Base-by-base conservation (phyloP, 2,797 vertebrate genomes). In the Ataeniobius toweri region DNA sequence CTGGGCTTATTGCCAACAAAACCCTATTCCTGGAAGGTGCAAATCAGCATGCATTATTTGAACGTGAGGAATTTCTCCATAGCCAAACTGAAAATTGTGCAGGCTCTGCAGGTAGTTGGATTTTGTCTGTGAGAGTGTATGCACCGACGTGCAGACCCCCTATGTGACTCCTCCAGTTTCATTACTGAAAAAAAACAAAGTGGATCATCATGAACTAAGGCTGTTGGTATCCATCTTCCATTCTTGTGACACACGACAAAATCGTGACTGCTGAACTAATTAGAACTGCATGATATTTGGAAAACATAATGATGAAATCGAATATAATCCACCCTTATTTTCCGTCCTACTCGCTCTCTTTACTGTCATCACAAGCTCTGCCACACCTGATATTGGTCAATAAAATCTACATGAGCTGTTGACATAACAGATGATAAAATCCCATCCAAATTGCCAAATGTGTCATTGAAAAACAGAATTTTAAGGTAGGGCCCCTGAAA, bases 1-100 rank as follows among this genome's bases (percentile, higher is more conserved):
- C 69, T 71, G 83, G 91, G 90, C 87, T 71, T 72, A 18, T 78
- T 28, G 88, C 90, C 93, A 95, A 86, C 71, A 73, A 80, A 90
- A 88, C 89, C 82, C 75, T 84, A 89, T 81, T 77, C 77, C 83
- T 87, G 77, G 79, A 90, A 87, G 81, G 83, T 86, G 84, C 84
- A 82, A 85, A 76, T 26, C 61, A 76, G 81, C 53, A 58, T 39
- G 77, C 55, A 75, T 58, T 12, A 79, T 78, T 61, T 73, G 22
- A 31, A 73, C 74, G 14, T 31, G 77, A 88, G 59, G 75, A 14
- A 71, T 59, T 72, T 75, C 53, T 46, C 20, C 68, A 26, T 48
- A 41, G 59, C 36, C 61, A 63, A 78, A 70, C 39, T 73, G 22
- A 18, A 31, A 41, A 73, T 59, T 39, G 51, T 56, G 74, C 61